These are phyloP conservation scores for Brachionus asplanchnoidis DNA, from an alignment of 1,140 invertebrate species.

Conservation along the genomic window DNA sequence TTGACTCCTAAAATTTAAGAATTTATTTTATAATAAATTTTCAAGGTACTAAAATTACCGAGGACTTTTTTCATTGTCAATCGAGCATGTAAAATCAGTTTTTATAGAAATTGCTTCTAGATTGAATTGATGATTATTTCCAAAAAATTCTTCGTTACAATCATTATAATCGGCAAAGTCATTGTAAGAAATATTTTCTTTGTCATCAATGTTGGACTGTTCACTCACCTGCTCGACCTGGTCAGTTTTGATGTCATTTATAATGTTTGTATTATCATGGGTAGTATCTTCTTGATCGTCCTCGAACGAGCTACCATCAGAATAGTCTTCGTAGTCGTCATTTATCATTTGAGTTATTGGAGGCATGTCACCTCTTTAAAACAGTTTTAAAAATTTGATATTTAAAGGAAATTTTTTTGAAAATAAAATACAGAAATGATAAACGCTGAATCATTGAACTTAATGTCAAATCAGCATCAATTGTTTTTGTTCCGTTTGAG, in stretches of 20 bases:
- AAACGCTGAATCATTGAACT: background rate
- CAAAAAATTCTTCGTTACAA: background rate
- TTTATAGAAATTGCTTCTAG: background rate
- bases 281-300: background rate
- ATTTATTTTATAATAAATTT: background rate
- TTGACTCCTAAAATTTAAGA: background rate
- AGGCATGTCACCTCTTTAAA: background rate
- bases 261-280: background rate
- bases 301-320: background rate
- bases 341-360: background rate
- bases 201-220: background rate
- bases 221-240: background rate
- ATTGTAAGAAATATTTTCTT: background rate
- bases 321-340: background rate
- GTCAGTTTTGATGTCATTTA: background rate
- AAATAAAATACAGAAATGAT: background rate
- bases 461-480: too few species aligned
- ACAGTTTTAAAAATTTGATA: background rate
- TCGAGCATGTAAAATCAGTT: constrained; percentile 17
- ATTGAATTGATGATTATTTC: background rate
- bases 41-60: background rate
- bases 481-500: constrained; percentile 6
- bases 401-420: background rate
- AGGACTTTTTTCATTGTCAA: constrained; percentile 20
- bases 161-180: background rate